Base-by-base conservation (phyloP, 2,888 invertebrate species). In the Polyommatus iphigenia region DNA sequence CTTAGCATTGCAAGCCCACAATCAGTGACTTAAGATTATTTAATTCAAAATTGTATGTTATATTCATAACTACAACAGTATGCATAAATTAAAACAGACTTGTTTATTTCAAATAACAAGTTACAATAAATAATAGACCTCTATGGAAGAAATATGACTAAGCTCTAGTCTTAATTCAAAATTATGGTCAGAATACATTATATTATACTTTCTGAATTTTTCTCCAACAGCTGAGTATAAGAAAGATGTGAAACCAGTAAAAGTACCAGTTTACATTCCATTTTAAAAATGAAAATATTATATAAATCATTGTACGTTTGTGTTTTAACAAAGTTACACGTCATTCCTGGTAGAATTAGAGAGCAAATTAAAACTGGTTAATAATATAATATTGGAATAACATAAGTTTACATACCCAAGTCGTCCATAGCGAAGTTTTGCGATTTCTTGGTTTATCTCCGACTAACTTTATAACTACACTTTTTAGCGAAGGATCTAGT, bases 341-440 rank as follows among this genome's bases (percentile, higher is more conserved):
- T 92, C 92, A 92, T 83, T 82, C 79, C 78, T 78, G 80, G 67
- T 32, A 67, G 15, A 13, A 20, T 67, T 84, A 83, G 82, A 84
- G 84, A 86, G 85, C 85, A 85, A 83, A 83, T 78, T 82, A 91
- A 29, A 93, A 93, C 93, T 91, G 92, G 93, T 93, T 93, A 91
- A 50, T 59, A 54, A 5, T 46, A 29, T 46, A 62, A 18, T 67
- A 32, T 67, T 67, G 15, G 20, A 20, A 0, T 67, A 67, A 13
- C 24, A 2, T 54, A 75, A n/a, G 54, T 75, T 79, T 78, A 92
- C 94, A 91, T 85, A 94, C 94, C 94, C 83, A 94, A 88, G 87
- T 94, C 94, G 84, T 94, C 94, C 94, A 94, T 94, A 82, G 82
- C 83, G 78, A 82, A 54, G 18, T 75, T 75, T 18, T 4, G 67